Evolutionary conservation across 2,888 invertebrate genomes (phyloP), one percentile per base, ranked within the genome.

Genomic region (Drosophila nigricruria): DNA sequence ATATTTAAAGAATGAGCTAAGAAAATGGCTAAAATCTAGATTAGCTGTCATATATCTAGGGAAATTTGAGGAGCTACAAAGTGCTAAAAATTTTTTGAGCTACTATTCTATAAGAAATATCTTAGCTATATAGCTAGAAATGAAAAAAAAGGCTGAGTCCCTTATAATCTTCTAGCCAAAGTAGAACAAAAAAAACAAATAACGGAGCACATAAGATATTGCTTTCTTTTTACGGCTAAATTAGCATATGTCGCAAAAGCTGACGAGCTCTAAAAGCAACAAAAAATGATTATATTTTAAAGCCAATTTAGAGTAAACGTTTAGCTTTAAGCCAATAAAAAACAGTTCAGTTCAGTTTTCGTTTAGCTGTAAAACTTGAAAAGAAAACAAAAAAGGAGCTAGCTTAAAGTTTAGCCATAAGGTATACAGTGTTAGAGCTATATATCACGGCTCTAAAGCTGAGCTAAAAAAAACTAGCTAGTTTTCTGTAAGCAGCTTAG

Each of bases 181-280:
- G n/a, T n/a, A n/a, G n/a, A n/a, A n/a, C n/a, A n/a, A n/a, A n/a
- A n/a, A n/a, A n/a, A n/a, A n/a, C n/a, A n/a, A n/a, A n/a, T 6
- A 27, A 27, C 27, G 12, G 3, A 43, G 12, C 42, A 6, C 6
- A 25, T 20, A 42, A 42, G 2, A 16, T 23, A 45, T 25, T 16
- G 45, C n/a, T 45, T 45, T n/a, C n/a, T 5, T 47, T 47, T 50
- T 20, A 14, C 20, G 27, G 50, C 50, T 14, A 50, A 49, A 12
- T 38, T 38, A 38, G 38, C n/a, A n/a, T 38, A n/a, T n/a, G n/a
- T 38, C n/a, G n/a, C 16, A n/a, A 38, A 27, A 10, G 8, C 16
- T 12, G 47, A 23, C 20, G 43, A 10, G n/a, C 27, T 25, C 6
- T 10, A 2, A n/a, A 20, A 42, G 20, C 42, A 20, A 8, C 14